Evolutionary conservation across 2,113 vertebrate genomes (phyloP), one percentile per base, ranked within the genome.

Genomic region (Origma solitaria): DNA sequence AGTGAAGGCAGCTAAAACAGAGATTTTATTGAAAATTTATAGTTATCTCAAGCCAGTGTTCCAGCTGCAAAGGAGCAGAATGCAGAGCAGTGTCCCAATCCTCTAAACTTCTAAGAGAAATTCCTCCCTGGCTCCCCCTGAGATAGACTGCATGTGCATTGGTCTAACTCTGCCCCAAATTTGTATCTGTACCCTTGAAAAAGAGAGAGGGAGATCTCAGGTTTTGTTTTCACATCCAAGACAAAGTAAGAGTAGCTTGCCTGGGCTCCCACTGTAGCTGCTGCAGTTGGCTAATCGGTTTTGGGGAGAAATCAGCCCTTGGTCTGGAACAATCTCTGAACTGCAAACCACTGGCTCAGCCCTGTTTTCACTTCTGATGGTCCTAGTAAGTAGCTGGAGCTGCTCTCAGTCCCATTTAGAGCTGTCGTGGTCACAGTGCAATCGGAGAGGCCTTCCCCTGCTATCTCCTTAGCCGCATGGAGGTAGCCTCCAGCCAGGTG

Each of bases 401-500:
- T 82, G 31, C 71, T 85, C 62, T 60, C 28, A 75, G 14, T 30
- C 21, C 31, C 0, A 0, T 42, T 95, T 47, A 81, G 64, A 80
- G 53, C 50, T 65, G 54, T 66, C 11, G 11, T 44, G 83, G 47
- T 56, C 35, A 6, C 47, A 82, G 54, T 33, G 50, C 73, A 58
- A 70, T 47, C 0, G 4, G 81, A 93, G 87, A 51, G 57, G 50
- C 51, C 42, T 72, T 83, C 86, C 50, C 58, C 71, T 86, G 86
- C 72, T 70, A 15, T 28, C 28, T 79, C 76, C 82, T 80, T 94
- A 81, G 68, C 9, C 57, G 37, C 44, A 1, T 31, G 76, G 83
- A 94, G 78, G 58, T 50, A 88, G 83, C 54, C 83, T 88, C 15
- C 72, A 81, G 86, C 23, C 77, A 92, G 83, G 83, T 95, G 91